A percentile compares a stretch with the other conserved stretches of the same genome.
These are phyloP conservation scores for Condylostylus longicornis DNA, from an alignment of 1,140 invertebrate species.

Conservation along the genomic window DNA sequence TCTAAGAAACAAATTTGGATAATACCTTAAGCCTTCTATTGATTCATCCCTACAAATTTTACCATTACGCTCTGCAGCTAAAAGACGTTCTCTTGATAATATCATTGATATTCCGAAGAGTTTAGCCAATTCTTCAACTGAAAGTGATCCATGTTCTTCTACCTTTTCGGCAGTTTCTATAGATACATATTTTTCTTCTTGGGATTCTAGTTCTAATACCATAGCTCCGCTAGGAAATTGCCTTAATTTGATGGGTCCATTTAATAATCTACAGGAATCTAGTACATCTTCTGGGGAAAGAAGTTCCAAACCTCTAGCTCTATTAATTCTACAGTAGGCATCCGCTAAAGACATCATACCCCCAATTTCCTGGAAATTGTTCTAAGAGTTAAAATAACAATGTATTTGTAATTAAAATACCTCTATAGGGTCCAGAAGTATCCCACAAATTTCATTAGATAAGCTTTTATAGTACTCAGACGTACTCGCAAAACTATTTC, in stretches of 20 bases:
- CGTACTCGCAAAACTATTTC: conserved; percentile 73
- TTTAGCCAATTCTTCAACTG: conserved; percentile 73
- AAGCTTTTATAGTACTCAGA: conserved; percentile 76
- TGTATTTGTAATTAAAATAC: conserved; percentile 36
- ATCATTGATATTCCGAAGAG: conserved; percentile 69
- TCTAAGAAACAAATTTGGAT: conserved; percentile 67
- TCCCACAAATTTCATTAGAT: conserved; percentile 69
- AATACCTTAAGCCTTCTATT: conserved; percentile 84
- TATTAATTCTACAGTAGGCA: conserved; percentile 90
- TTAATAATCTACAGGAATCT: conserved; percentile 67
- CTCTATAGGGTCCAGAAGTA: conserved; percentile 66
- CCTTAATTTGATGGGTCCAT: conserved; percentile 60
- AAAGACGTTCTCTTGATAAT: conserved; percentile 70
- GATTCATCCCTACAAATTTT: conserved; percentile 85
- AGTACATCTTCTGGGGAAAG: conserved; percentile 88
- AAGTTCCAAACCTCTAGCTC: conserved; percentile 73
- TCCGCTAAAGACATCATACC: conserved; percentile 95
- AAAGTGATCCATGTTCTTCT: conserved; percentile 53
- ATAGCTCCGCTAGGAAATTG: conserved; percentile 82
- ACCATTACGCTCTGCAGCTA: conserved; percentile 69
- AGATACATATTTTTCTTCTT: conserved; percentile 62
- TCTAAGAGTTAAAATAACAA: no score
- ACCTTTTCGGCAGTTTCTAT: conserved; percentile 59
- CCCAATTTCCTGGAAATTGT: conserved; percentile 66
- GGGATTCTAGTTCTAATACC: conserved; percentile 67